phyloP scores from a whole-genome alignment of 2,113 vertebrate genomes.

The Strix uralensis region DNA sequence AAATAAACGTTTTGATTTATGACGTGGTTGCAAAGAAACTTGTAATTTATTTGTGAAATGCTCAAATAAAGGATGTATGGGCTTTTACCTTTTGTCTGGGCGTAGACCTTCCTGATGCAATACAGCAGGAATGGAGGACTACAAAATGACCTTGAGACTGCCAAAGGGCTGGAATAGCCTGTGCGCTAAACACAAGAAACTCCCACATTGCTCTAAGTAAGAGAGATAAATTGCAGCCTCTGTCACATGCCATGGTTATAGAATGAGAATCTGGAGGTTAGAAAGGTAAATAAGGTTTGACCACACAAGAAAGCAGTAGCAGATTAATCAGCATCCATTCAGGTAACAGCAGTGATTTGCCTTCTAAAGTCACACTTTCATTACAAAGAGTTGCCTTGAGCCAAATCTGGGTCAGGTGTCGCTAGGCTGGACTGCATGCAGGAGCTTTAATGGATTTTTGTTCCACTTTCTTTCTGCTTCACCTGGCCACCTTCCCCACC shows the following conservation, averaged over 20 bases:
- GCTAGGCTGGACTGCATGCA: not conserved
- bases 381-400: not conserved
- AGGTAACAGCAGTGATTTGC: not conserved
- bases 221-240: not conserved
- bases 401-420: not conserved
- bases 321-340: not conserved
- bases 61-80: constrained; percentile 72
- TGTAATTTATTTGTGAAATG: constrained; percentile 76
- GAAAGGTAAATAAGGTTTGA: not conserved
- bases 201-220: not conserved
- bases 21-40: constrained; percentile 66
- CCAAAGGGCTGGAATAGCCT: not conserved
- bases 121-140: not conserved
- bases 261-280: not conserved
- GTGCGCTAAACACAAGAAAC: not conserved
- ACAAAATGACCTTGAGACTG: not conserved
- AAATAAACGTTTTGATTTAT: constrained; percentile 72
- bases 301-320: not conserved
- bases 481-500: not conserved
- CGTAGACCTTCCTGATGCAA: not conserved
- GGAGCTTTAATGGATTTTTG: not conserved
- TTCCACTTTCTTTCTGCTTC: not conserved
- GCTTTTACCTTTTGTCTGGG: constrained; percentile 57
- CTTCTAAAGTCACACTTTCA: not conserved
- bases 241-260: not conserved